Evolutionary conservation across 2,888 invertebrate species (phyloP).

Genomic region (Candidula unifasciata): DNA sequence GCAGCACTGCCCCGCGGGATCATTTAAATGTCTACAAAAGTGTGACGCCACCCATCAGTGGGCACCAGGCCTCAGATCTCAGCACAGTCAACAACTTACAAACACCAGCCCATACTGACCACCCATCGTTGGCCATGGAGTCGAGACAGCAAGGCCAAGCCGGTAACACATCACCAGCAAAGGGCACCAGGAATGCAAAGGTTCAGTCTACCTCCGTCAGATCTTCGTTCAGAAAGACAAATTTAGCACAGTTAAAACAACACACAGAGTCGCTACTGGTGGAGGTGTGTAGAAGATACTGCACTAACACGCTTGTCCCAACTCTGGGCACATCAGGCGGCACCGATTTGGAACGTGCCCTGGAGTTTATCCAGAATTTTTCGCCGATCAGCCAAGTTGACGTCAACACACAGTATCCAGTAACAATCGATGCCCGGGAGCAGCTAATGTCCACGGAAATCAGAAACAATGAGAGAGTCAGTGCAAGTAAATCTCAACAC

Average conservation of each 20-base stretch:
- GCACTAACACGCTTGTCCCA: background rate
- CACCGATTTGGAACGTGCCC: background rate
- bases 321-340: background rate
- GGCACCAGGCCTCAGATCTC: background rate
- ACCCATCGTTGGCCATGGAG: background rate
- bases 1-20: background rate
- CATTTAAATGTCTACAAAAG: background rate
- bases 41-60: background rate
- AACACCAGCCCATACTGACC: background rate
- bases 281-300: constrained; percentile 14
- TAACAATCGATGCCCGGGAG: background rate
- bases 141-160: background rate
- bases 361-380: constrained; percentile 23
- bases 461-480: background rate
- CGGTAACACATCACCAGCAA: background rate
- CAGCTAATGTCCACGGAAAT: background rate
- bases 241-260: constrained; percentile 3
- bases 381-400: constrained; percentile 25
- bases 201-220: background rate
- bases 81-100: background rate
- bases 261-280: constrained; percentile 12
- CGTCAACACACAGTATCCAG: constrained; percentile 26
- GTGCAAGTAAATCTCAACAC: background rate
- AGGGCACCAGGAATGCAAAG: background rate
- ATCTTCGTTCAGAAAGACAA: too few relatives aligned